These are phyloP conservation scores for Drosophila nigrodunni DNA, from an alignment of 1,140 invertebrate species.

Conservation along the genomic window DNA sequence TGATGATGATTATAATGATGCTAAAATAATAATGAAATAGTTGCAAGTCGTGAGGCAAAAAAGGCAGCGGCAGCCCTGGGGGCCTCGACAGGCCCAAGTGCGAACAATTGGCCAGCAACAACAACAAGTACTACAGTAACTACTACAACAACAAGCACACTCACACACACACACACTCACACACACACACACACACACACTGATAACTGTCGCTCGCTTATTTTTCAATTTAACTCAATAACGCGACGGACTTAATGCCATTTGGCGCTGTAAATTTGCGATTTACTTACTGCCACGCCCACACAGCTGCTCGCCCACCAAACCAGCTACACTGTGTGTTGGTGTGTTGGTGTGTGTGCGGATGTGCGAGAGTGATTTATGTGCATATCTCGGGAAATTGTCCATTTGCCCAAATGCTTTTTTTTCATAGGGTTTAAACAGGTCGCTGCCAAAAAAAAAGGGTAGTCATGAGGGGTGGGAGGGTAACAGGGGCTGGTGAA, in stretches of 20 bases:
- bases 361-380: too few relatives aligned
- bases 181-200: conserved; percentile 15
- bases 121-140: conserved; percentile 30
- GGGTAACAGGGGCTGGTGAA: neutral
- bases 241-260: conserved; percentile 77
- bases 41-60: conserved; percentile 36
- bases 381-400: conserved; percentile 33
- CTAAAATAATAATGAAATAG: conserved; percentile 50
- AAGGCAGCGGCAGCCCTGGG: conserved; percentile 10
- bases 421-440: conserved; percentile 22
- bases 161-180: conserved; percentile 41
- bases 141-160: conserved; percentile 47
- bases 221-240: conserved; percentile 83
- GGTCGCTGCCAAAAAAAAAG: neutral
- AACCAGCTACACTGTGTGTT: too few relatives aligned
- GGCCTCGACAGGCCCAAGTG: conserved; percentile 52
- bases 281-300: conserved; percentile 62
- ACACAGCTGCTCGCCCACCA: conserved; percentile 27
- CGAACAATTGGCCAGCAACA: conserved; percentile 65
- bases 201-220: conserved; percentile 73
- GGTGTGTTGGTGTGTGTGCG: neutral
- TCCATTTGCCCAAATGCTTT: conserved; percentile 42
- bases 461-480: neutral
- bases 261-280: conserved; percentile 81
- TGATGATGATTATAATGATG: conserved; percentile 11